A percentile compares a stretch with the other conserved stretches of the same genome.
Conservation (phyloP, 2,888 invertebrate genomes). For the Dimorphilus gyrociliatus region DNA sequence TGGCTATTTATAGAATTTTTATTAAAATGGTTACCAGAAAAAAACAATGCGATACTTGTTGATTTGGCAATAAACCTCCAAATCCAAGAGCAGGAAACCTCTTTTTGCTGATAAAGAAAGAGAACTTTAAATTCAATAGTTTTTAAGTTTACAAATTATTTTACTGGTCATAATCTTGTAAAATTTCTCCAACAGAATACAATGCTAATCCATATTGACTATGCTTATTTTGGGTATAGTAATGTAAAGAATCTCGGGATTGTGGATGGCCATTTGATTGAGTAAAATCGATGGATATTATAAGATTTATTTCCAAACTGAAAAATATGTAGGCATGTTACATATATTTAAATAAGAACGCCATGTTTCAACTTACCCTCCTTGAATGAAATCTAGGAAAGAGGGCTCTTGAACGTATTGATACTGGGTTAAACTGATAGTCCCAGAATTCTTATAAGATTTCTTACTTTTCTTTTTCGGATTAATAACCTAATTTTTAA, state of each 20-base stretch:
- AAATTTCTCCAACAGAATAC: conserved; percentile 38
- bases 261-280: conserved; percentile 39
- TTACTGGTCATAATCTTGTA: conserved; percentile 39
- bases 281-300: conserved; percentile 41
- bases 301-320: conserved; percentile 39
- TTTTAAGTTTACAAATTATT: neutral
- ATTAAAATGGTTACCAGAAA: conserved; percentile 29
- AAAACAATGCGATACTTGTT: conserved; percentile 41
- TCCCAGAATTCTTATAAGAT: conserved; percentile 41
- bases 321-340: too few species aligned
- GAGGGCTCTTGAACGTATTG: conserved; percentile 18
- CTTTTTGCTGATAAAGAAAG: conserved; percentile 38
- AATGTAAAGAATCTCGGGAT: conserved; percentile 34
- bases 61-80: conserved; percentile 42
- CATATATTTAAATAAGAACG: too few species aligned
- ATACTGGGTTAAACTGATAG: conserved; percentile 14
- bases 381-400: conserved; percentile 46
- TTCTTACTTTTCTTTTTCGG: conserved; percentile 41
- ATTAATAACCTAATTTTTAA: conserved; percentile 38
- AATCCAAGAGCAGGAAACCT: conserved; percentile 43
- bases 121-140: neutral
- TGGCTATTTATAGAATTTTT: conserved; percentile 1
- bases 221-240: conserved; percentile 33
- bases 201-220: conserved; percentile 42
- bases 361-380: conserved; percentile 41